phyloP scores from a whole-genome alignment of 2,797 vertebrate genomes.

The Notamacropus eugenii region DNA sequence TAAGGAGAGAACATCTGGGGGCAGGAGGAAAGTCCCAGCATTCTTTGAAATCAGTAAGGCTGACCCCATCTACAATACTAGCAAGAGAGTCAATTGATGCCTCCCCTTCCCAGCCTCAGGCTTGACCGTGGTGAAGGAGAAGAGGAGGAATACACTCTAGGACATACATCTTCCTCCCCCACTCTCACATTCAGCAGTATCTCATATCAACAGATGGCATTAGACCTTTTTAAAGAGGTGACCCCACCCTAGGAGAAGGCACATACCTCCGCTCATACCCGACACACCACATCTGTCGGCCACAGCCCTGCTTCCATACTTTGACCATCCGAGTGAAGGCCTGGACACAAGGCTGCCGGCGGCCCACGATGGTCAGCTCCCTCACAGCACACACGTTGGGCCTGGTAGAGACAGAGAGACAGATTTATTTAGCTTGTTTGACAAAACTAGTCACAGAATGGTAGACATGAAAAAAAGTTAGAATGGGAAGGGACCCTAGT shows the following conservation, averaged over 20 bases:
- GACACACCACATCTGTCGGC: constrained; percentile 89
- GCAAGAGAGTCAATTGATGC: not conserved
- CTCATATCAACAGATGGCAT: not conserved
- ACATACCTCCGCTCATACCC: constrained; percentile 92
- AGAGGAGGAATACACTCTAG: not conserved
- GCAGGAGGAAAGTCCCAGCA: not conserved
- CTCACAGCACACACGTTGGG: constrained; percentile 91
- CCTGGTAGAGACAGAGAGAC: constrained; percentile 83
- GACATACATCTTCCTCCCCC: not conserved
- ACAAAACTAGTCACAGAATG: not conserved
- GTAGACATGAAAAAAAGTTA: not conserved
- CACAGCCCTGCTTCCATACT: constrained; percentile 92
- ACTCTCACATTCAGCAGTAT: not conserved
- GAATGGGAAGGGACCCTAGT: not conserved
- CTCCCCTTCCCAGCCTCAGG: not conserved
- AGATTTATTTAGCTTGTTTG: not conserved
- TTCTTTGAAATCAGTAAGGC: not conserved
- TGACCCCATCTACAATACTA: not conserved
- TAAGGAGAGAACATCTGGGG: not conserved
- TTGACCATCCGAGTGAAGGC: constrained; percentile 88
- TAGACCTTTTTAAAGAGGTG: not conserved
- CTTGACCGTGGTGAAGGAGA: not conserved
- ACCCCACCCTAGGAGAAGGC: accelerated
- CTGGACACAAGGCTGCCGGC: constrained; percentile 91
- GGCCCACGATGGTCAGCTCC: constrained; percentile 90